Evolutionary conservation across 2,113 vertebrate genomes (phyloP), one percentile per base, ranked within the genome.

Genomic region (Tychaedon coryphoeus): DNA sequence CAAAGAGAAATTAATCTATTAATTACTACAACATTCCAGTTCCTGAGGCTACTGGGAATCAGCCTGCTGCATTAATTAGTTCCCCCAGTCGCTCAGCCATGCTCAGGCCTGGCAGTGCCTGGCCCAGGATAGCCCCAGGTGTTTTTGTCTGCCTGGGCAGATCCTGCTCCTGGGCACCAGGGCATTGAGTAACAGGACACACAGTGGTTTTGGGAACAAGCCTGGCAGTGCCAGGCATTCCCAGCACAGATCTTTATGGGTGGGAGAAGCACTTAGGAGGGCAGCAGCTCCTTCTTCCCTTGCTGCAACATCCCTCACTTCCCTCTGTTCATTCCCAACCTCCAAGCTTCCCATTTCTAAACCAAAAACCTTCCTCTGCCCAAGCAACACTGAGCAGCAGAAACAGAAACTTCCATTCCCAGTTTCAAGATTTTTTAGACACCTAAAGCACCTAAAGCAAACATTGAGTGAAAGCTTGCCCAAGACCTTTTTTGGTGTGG

Each of bases 211-310:
- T 38, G 80, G 88, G 91, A 90, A 45, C 5, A 4, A 48, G 86
- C 23, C 82, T 9, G 67, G 50, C 33, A 9, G 50, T 3, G 0
- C 70, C 92, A 38, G 0, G 78, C 11, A 43, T 69, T 94, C 61
- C 70, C 86, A 75, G 70, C 62, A 70, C 0, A 0, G 43, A 14
- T 2, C 2, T 1, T 13, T 12, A 9, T 1, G 12, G 65, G 1
- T 36, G 23, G 9, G 9, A 14, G 58, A 31, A 67, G 43, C 11
- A 48, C 20, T 45, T 6, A 1, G 1, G 23, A 38, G 23, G 5
- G 29, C 19, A 72, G 86, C 65, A 48, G 56, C 56, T 62, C 48
- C 50, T 34, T 36, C 53, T 43, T 29, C 36, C 48, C 85, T 28
- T 2, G 9, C 60, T 15, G 43, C 45, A 17, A 7, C 2, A 40